Conservation (phyloP, 1,140 invertebrate species). For the Lepeophtheirus salmonis region DNA sequence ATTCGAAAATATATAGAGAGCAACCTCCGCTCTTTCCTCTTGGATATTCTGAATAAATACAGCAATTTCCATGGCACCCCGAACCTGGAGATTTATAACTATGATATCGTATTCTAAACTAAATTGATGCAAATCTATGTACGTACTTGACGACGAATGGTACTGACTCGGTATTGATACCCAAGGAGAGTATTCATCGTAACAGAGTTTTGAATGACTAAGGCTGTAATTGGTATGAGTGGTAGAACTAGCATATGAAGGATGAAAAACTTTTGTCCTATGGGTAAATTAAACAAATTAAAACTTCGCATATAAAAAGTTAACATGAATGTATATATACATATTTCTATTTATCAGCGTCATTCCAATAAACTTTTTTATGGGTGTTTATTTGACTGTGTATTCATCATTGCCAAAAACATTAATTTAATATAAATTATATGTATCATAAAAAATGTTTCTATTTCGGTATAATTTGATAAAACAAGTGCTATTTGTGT, state of each 20-base stretch:
- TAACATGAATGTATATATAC: no score
- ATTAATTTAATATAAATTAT: no score
- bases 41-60: constrained; percentile 7
- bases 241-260: constrained; percentile 8
- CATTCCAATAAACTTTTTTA: no score
- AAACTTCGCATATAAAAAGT: no score
- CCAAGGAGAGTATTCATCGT: constrained; percentile 6
- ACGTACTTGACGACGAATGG: background rate
- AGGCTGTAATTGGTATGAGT: background rate
- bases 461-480: no score
- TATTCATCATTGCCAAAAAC: no score
- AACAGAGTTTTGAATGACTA: background rate
- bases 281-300: no score
- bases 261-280: constrained; percentile 10
- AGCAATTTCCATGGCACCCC: constrained; percentile 5
- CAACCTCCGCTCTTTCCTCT: constrained; percentile 1
- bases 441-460: no score
- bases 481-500: no score
- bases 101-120: background rate
- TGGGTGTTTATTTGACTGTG: no score
- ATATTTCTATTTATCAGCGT: no score
- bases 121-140: background rate
- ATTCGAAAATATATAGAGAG: constrained; percentile 1
- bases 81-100: background rate
- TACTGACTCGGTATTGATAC: background rate